phyloP scores from a whole-genome alignment of 2,888 invertebrate genomes.

The Lampropteryx suffumata region DNA sequence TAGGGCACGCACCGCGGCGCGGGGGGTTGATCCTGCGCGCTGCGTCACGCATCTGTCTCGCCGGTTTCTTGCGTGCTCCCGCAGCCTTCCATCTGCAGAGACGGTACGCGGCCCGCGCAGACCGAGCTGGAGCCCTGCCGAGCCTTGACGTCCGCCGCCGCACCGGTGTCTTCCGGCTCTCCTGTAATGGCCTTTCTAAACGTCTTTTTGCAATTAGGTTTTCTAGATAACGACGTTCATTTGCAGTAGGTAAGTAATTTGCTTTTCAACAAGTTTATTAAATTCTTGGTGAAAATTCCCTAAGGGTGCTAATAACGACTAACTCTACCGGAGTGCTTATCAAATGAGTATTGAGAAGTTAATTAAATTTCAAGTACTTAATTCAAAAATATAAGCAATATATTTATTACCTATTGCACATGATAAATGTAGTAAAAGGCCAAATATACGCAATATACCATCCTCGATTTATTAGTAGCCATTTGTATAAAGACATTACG shows the following conservation, averaged over 20 bases:
- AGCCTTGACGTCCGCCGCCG: constrained; percentile 24
- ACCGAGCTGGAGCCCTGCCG: constrained; percentile 13
- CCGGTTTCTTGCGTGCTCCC: constrained; percentile 71
- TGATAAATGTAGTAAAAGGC: background rate
- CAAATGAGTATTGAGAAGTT: background rate
- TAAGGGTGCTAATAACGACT: too few species aligned
- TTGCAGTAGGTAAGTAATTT: constrained; percentile 1
- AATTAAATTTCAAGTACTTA: background rate
- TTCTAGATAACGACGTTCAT: constrained; percentile 11
- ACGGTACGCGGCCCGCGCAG: constrained; percentile 46
- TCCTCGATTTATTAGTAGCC: background rate
- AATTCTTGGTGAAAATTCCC: too few species aligned
- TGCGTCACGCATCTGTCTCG: constrained; percentile 81
- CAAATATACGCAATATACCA: background rate
- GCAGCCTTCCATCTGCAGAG: constrained; percentile 75
- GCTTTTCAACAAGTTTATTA: too few species aligned
- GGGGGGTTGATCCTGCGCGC: constrained; percentile 75
- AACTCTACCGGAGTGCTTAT: too few species aligned
- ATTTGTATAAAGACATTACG: background rate
- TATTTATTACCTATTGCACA: background rate
- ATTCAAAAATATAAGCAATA: background rate
- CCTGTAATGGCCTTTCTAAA: constrained; percentile 48
- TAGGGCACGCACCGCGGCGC: constrained; percentile 58
- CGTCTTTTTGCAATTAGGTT: constrained; percentile 31
- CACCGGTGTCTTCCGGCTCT: constrained; percentile 36